Percentiles rank a stretch among this genome's conserved stretches.
Conservation (phyloP, 2,888 invertebrate species). For the Callinectes sapidus region DNA sequence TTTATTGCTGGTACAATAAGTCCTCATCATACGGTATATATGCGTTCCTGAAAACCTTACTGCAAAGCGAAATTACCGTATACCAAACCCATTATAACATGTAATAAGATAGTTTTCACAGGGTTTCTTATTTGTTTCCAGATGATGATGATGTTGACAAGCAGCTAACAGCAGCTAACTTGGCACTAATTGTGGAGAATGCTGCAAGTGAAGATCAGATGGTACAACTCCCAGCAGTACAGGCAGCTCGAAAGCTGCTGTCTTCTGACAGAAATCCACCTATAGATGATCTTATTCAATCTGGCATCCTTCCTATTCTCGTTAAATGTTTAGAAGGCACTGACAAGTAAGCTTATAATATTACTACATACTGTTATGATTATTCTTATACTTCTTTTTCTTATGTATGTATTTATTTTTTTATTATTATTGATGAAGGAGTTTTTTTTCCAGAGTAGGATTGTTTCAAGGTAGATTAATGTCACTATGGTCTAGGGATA, state of each 20-base stretch:
- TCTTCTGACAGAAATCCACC: constrained; percentile 99
- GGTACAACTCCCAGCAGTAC: constrained; percentile 92
- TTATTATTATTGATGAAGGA: not conserved
- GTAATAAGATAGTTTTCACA: no score
- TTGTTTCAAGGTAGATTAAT: no score
- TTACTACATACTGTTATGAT: not conserved
- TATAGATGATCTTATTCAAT: constrained; percentile 94
- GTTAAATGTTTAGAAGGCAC: constrained; percentile 91
- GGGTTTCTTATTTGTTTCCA: constrained; percentile 74
- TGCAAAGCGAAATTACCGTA: no score
- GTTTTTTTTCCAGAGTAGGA: no score
- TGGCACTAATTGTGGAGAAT: constrained; percentile 89
- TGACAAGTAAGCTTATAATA: constrained; percentile 80
- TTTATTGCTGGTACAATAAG: no score
- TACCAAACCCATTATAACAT: no score
- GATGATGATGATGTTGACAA: constrained; percentile 85
- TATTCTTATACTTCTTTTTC: not conserved
- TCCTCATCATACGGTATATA: no score
- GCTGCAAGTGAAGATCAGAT: constrained; percentile 87
- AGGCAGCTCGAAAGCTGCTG: constrained; percentile 94
- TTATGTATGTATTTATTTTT: not conserved
- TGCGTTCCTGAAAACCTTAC: no score
- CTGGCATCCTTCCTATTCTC: constrained; percentile 95
- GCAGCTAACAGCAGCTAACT: constrained; percentile 82
- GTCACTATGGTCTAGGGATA: no score